phyloP scores from a whole-genome alignment of 2,797 vertebrate species.

The Typhlichthys eigenmanni region DNA sequence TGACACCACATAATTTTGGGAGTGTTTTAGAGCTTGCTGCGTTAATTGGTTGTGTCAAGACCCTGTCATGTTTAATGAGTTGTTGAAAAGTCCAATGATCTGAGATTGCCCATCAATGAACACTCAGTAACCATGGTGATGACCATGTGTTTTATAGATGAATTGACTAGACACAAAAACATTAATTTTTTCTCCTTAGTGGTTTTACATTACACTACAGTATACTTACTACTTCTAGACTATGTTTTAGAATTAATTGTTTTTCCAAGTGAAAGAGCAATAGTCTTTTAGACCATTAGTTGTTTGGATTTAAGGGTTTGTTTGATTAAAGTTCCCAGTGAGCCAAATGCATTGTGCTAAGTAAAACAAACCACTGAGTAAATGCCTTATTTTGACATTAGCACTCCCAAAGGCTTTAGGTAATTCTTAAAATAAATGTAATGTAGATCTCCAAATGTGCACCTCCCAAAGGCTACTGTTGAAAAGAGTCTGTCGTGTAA shows the following conservation, averaged over 20 bases:
- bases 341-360: neutral
- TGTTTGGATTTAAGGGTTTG: constrained; percentile 13
- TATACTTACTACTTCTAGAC: neutral
- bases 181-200: too few relatives aligned
- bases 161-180: too few relatives aligned
- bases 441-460: constrained; percentile 28
- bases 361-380: constrained; percentile 10
- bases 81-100: constrained; percentile 40
- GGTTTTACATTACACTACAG: neutral
- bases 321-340: constrained; percentile 13
- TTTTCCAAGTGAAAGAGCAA: neutral
- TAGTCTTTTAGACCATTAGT: neutral
- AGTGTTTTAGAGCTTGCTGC: neutral
- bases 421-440: constrained; percentile 16
- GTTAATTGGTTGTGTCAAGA: neutral
- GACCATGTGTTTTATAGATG: too few relatives aligned
- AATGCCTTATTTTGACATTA: constrained; percentile 35
- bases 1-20: too few relatives aligned
- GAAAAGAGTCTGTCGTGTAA: constrained; percentile 39
- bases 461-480: constrained; percentile 37
- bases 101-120: constrained; percentile 9
- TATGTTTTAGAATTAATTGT: neutral
- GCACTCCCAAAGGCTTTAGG: constrained; percentile 15
- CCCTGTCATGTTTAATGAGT: constrained; percentile 32
- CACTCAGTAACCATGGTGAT: neutral